Conservation (phyloP, 2,888 invertebrate species). For the Caenorhabditis drosophilae region DNA sequence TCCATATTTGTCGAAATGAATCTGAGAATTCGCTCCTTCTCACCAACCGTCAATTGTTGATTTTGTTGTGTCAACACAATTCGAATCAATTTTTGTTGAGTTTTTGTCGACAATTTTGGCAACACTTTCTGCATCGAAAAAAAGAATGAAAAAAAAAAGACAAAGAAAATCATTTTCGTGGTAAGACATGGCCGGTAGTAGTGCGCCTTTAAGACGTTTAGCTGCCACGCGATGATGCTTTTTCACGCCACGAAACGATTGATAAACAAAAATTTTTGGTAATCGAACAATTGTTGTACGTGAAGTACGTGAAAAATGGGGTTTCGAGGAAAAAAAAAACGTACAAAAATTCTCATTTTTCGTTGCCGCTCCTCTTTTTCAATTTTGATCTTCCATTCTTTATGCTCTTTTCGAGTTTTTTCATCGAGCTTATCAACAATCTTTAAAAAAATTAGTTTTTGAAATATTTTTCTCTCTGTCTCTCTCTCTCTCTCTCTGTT, state of each 20-base stretch:
- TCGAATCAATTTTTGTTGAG: constrained; percentile 35
- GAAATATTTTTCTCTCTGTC: background rate
- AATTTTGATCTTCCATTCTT: constrained; percentile 30
- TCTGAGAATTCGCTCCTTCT: constrained; percentile 34
- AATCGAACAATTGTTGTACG: background rate
- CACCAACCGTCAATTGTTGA: constrained; percentile 25
- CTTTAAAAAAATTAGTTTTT: constrained; percentile 7
- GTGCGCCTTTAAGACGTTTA: too few relatives aligned
- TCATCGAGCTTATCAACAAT: constrained; percentile 29
- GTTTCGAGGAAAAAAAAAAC: constrained; percentile 2
- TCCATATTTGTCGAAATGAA: constrained; percentile 33
- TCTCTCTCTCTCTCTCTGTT: background rate
- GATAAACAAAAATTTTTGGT: background rate
- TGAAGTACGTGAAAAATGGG: background rate
- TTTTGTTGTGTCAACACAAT: constrained; percentile 42
- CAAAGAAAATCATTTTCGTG: background rate
- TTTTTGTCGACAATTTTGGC: constrained; percentile 29
- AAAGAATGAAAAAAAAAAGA: background rate
- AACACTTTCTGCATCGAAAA: constrained; percentile 31
- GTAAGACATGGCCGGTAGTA: too few relatives aligned
- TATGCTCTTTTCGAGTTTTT: constrained; percentile 22
- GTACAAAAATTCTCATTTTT: constrained; percentile 30
- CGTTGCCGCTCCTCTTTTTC: constrained; percentile 30
- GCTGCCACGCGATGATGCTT: too few relatives aligned
- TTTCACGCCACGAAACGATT: too few relatives aligned